These are phyloP conservation scores for Halichoerus grypus DNA, from an alignment of 2,113 vertebrate genomes.

Conservation along the genomic window DNA sequence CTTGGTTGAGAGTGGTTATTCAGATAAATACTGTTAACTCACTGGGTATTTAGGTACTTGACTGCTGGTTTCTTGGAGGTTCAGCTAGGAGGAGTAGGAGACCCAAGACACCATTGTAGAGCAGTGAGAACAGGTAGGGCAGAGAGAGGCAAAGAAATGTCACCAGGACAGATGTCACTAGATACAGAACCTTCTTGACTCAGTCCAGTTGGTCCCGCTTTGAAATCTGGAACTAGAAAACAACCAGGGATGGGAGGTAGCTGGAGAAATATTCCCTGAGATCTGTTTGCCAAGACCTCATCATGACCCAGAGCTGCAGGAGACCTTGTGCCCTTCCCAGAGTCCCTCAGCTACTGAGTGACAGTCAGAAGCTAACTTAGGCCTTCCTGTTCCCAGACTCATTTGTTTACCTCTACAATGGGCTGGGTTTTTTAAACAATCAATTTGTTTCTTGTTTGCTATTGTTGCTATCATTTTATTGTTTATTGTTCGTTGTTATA, in stretches of 20 bases:
- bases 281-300: background rate
- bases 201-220: background rate
- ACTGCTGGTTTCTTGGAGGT: background rate
- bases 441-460: conserved; percentile 22
- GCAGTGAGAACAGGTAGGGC: background rate
- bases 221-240: conserved; percentile 32
- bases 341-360: background rate
- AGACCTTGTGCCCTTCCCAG: background rate
- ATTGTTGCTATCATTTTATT: background rate
- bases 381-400: background rate
- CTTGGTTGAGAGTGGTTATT: background rate
- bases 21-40: background rate
- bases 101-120: background rate
- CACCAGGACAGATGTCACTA: background rate
- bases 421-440: background rate
- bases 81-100: background rate
- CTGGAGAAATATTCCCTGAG: background rate
- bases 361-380: background rate
- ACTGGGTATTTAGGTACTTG: background rate
- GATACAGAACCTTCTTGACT: background rate
- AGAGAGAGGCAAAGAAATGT: background rate
- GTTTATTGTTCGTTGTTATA: background rate
- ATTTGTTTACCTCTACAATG: background rate
- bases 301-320: background rate
- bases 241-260: background rate